These are phyloP conservation scores for Nysson spinosus DNA, from an alignment of 2,888 invertebrate species.

Conservation along the genomic window DNA sequence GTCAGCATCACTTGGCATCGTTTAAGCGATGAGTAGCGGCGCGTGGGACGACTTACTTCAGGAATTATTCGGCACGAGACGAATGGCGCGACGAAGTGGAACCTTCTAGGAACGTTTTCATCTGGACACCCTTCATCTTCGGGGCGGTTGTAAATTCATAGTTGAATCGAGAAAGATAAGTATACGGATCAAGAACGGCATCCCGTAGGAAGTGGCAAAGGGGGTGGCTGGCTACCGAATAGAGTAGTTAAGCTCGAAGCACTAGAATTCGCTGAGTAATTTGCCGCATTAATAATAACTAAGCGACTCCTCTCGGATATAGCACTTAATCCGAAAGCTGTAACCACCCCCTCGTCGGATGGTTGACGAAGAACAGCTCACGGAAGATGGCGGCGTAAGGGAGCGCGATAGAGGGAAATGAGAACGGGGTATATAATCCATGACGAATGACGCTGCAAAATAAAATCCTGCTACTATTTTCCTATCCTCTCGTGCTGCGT, in stretches of 20 bases:
- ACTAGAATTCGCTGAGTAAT: conserved; percentile 68
- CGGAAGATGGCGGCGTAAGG: conserved; percentile 6
- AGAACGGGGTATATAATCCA: conserved; percentile 58
- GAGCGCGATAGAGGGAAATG: conserved; percentile 9
- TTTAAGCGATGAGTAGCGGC: conserved; percentile 66
- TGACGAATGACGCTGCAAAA: conserved; percentile 68
- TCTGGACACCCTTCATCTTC: conserved; percentile 17
- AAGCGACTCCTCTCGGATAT: conserved; percentile 42
- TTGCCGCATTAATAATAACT: conserved; percentile 68
- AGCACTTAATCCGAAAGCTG: conserved; percentile 56
- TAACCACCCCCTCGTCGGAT: conserved; percentile 34
- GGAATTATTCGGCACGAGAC: conserved; percentile 23
- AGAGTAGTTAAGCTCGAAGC: conserved; percentile 15
- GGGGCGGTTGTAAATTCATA: conserved; percentile 44
- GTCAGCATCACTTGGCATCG: conserved; percentile 72
- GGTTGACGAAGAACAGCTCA: conserved; percentile 30
- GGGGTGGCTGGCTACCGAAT: background rate
- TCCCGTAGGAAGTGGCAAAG: conserved; percentile 4
- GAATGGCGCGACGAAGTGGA: conserved; percentile 38
- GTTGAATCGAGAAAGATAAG: conserved; percentile 20
- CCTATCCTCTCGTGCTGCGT: conserved; percentile 29
- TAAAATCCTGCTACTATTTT: conserved; percentile 52
- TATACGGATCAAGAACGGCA: conserved; percentile 14
- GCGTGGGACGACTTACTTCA: conserved; percentile 35
- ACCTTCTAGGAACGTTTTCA: conserved; percentile 33